Evolutionary conservation across 2,113 vertebrate genomes (phyloP).

Genomic region (Xenopus laevis): DNA sequence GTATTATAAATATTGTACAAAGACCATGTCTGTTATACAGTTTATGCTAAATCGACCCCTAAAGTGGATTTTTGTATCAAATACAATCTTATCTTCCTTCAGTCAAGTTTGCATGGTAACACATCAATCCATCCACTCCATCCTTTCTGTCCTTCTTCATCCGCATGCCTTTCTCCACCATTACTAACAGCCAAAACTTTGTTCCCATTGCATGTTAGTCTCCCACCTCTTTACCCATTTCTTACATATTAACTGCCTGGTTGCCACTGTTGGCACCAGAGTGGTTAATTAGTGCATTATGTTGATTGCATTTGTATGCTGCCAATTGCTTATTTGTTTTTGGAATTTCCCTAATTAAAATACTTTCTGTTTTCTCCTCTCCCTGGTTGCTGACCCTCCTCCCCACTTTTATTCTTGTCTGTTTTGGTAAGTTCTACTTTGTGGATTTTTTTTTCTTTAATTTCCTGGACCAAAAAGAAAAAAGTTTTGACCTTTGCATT

Average conservation of each 20-base stretch:
- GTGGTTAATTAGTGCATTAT: slow-evolving; percentile 53
- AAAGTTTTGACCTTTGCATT: slow-evolving; percentile 61
- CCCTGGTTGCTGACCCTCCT: slow-evolving; percentile 95
- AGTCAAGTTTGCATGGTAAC: slow-evolving; percentile 80
- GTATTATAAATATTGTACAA: no score
- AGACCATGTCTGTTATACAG: no score
- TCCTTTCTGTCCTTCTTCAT: slow-evolving; percentile 52
- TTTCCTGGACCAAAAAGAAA: slow-evolving; percentile 56
- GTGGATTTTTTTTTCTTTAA: slow-evolving; percentile 63
- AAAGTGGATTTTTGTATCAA: slow-evolving; percentile 61
- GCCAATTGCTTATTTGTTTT: slow-evolving; percentile 79
- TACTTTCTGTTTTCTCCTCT: slow-evolving; percentile 98
- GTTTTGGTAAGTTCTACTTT: slow-evolving; percentile 98
- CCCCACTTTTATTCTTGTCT: slow-evolving; percentile 99
- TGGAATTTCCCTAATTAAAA: slow-evolving; percentile 90
- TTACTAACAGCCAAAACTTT: slow-evolving; percentile 49
- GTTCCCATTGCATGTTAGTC: slow-evolving; percentile 58
- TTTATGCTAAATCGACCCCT: slow-evolving; percentile 93
- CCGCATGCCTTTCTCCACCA: slow-evolving; percentile 57
- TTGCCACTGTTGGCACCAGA: background rate
- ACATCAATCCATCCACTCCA: slow-evolving; percentile 52
- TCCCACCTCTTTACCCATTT: slow-evolving; percentile 47
- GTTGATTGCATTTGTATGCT: slow-evolving; percentile 65
- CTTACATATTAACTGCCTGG: slow-evolving; percentile 52
- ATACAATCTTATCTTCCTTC: slow-evolving; percentile 73